Conservation (phyloP, 2,113 vertebrate genomes). For the Typhlomys cinereus region DNA sequence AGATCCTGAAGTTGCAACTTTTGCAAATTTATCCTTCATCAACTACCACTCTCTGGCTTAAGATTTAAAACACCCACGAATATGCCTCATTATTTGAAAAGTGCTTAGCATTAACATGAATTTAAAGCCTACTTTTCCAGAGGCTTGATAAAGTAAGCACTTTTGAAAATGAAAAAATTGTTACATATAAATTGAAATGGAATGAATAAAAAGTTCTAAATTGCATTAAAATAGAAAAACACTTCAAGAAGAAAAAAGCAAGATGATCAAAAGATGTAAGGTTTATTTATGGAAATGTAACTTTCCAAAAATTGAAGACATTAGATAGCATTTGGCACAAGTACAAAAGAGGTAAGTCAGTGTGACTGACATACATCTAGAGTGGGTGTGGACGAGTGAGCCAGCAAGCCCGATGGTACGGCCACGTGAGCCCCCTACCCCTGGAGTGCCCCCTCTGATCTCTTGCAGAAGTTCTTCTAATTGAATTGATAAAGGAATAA, state of each 20-base stretch:
- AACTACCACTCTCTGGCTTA: background rate
- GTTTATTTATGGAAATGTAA: background rate
- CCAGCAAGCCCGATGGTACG: too few species aligned
- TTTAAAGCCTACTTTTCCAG: background rate
- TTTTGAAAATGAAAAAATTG: background rate
- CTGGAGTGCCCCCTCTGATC: background rate
- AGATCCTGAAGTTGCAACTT: background rate
- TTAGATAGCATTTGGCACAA: background rate
- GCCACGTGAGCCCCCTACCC: too few species aligned
- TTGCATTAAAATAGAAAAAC: background rate
- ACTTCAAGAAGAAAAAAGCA: background rate
- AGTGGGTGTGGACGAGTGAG: background rate
- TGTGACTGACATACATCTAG: background rate
- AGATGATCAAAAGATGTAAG: too few species aligned
- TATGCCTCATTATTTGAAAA: background rate
- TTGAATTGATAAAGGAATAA: background rate
- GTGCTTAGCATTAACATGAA: background rate
- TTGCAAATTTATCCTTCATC: background rate
- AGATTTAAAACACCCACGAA: background rate
- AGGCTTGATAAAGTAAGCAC: background rate
- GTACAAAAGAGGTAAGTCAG: background rate
- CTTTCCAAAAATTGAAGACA: background rate
- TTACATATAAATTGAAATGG: background rate
- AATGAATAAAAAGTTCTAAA: background rate
- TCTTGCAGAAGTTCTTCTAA: background rate